Conservation (phyloP, 2,113 vertebrate species). For the Corythoichthys haematopterus region DNA sequence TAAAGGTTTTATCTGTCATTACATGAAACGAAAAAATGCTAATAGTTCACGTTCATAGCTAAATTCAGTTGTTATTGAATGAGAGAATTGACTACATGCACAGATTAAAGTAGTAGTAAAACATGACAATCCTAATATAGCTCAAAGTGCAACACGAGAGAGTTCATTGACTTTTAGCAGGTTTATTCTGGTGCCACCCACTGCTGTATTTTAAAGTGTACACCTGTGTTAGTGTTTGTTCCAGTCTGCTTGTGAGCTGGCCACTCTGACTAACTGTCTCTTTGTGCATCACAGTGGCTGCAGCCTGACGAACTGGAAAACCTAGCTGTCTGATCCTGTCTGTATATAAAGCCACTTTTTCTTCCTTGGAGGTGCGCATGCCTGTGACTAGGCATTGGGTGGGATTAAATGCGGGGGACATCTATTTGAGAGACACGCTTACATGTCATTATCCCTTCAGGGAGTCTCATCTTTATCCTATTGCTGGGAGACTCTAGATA, state of each 20-base stretch:
- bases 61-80: too few relatives aligned
- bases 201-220: not conserved
- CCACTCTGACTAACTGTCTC: not conserved
- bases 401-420: constrained; percentile 10
- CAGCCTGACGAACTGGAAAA: not conserved
- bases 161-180: not conserved
- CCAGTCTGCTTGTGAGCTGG: not conserved
- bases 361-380: not conserved
- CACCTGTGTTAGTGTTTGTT: not conserved
- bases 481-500: not conserved
- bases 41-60: too few relatives aligned
- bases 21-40: too few relatives aligned
- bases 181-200: not conserved
- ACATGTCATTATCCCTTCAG: constrained; percentile 7
- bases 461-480: constrained; percentile 1
- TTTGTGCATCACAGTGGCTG: not conserved
- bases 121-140: not conserved
- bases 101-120: not conserved
- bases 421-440: not conserved
- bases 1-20: too few relatives aligned
- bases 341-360: not conserved
- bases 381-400: not conserved
- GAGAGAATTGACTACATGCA: too few relatives aligned
- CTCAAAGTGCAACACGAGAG: not conserved
- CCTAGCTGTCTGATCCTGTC: not conserved